phyloP scores from a whole-genome alignment of 2,888 invertebrate genomes.

The Cetonia aurata region DNA sequence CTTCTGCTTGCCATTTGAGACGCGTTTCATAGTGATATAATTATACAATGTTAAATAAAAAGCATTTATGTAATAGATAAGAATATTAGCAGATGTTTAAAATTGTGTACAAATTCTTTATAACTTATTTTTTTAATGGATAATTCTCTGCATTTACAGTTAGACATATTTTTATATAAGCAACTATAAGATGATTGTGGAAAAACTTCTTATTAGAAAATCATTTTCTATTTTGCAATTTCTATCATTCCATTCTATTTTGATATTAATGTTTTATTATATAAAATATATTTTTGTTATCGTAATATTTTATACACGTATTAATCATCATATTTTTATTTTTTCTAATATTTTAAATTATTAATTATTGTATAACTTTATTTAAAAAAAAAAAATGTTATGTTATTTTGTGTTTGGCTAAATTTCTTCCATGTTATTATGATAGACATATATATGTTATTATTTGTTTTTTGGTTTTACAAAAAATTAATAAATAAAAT shows the following conservation, averaged over 20 bases:
- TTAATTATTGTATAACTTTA: no score
- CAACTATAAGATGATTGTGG: not conserved
- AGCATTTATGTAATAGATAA: conserved; percentile 10
- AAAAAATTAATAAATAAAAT: no score
- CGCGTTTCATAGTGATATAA: not conserved
- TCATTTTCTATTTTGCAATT: not conserved
- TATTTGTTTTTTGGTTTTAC: no score
- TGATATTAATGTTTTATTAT: not conserved
- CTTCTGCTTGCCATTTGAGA: no score
- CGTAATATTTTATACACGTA: not conserved
- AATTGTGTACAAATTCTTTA: conserved; percentile 27
- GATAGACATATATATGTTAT: no score
- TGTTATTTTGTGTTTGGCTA: no score
- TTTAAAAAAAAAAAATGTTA: no score
- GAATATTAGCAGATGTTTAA: not conserved
- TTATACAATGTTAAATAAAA: not conserved
- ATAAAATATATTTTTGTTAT: conserved; percentile 24
- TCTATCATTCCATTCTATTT: conserved; percentile 16
- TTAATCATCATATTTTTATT: not conserved
- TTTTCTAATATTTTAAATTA: no score
- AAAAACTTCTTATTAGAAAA: not conserved
- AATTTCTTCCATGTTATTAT: no score
- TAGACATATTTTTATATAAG: conserved; percentile 11
- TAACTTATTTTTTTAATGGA: conserved; percentile 33
- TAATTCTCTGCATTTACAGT: conserved; percentile 2